Conservation (phyloP, 2,113 vertebrate genomes). For the human region GRCh38 chrX:139419001-139419500, state of each 20-base stretch:
- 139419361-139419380: background rate
- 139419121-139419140: background rate
- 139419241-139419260: background rate
- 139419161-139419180: background rate
- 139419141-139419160: conserved; percentile 19
- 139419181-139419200: background rate
- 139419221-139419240: background rate
- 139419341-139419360: background rate
- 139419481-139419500: background rate
- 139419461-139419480: background rate
- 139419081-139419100: background rate
- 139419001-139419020: background rate
- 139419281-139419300: background rate
- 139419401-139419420: background rate
- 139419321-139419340: background rate
- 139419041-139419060: background rate
- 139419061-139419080: background rate
- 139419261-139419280: background rate
- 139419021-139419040: background rate
- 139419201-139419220: background rate
- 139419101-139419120: background rate
- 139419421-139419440: background rate
- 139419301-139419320: background rate
- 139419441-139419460: background rate
- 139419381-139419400: background rate